phyloP scores from a whole-genome alignment of 1,140 invertebrate genomes.

The Piezodorus guildinii region DNA sequence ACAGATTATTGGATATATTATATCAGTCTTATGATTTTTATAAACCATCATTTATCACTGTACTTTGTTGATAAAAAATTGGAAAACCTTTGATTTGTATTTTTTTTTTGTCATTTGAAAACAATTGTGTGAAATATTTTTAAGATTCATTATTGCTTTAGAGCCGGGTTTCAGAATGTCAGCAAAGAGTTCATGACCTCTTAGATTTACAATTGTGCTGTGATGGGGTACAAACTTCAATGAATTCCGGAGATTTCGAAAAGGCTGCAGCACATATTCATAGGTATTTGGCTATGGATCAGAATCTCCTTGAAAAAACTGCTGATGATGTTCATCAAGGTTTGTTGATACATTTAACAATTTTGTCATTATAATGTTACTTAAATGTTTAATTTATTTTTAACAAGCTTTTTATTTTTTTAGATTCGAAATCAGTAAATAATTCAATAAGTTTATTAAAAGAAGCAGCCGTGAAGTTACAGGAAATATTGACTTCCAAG shows the following conservation, averaged over 20 bases:
- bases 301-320: constrained; percentile 66
- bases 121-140: too few relatives aligned
- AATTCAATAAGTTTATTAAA: constrained; percentile 73
- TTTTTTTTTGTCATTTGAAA: too few relatives aligned
- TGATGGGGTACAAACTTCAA: constrained; percentile 84
- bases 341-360: constrained; percentile 26
- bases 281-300: constrained; percentile 89
- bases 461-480: constrained; percentile 67
- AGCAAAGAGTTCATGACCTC: constrained; percentile 89
- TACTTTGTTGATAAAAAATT: too few relatives aligned
- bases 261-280: constrained; percentile 92
- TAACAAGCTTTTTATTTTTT: constrained; percentile 31
- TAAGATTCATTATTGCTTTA: constrained; percentile 35
- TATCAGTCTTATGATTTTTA: too few relatives aligned
- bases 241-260: constrained; percentile 82
- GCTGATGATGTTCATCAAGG: constrained; percentile 60
- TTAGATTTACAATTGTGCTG: constrained; percentile 92
- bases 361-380: too few relatives aligned
- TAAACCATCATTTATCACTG: too few relatives aligned
- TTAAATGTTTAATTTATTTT: too few relatives aligned
- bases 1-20: neutral
- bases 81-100: too few relatives aligned
- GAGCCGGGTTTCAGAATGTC: constrained; percentile 87
- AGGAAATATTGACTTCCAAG: constrained; percentile 59
- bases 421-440: constrained; percentile 54